Evolutionary conservation across 2,113 vertebrate genomes (phyloP), one percentile per base, ranked within the genome.

Genomic region (Kryptolebias marmoratus): DNA sequence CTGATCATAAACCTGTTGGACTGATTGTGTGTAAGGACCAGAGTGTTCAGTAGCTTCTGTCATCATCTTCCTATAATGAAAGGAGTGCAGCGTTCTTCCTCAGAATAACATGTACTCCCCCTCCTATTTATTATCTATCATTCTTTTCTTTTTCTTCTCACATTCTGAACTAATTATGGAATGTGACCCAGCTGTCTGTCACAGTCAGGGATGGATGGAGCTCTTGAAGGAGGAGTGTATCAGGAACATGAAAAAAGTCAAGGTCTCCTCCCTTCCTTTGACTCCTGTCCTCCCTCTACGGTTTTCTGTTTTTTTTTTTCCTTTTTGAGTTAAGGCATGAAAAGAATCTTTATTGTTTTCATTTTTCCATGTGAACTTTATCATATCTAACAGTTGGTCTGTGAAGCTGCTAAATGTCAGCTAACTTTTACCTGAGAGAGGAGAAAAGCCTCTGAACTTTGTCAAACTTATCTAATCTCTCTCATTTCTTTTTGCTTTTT

Each of bases 261-360:
- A 87, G 88, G 87, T 88, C 77, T 81, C 70, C 69, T 84, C 77
- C 78, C 81, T 58, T 76, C 66, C 39, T 30, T 49, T 53, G 50
- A 54, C 59, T 11, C 53, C 73, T 52, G 31, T 74, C 65, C 75
- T 80, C 78, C 64, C 53, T 45, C 36, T 39, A 5, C 22, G 1
- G 28, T 2, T 44, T 12, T 27, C 36, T 59, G 56, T 10, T 42
- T 39, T 42, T n/a, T 59, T 12, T 7, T 30, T 42, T 57, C 28
- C 11, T 54, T 5, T n/a, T 62, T 58, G 4, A 53, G 12, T 73
- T 53, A 27, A 12, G 15, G 44, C 3, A 44, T 73, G 47, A 47
- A 57, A 44, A 42, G 9, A 27, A 44, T 2, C 11, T 36, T 42
- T 18, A n/a, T 32, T 9, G 22, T 22, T 22, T 39, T 12, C 8